Evolutionary conservation across 2,888 invertebrate species (phyloP).

Genomic region (Pammene aurita): DNA sequence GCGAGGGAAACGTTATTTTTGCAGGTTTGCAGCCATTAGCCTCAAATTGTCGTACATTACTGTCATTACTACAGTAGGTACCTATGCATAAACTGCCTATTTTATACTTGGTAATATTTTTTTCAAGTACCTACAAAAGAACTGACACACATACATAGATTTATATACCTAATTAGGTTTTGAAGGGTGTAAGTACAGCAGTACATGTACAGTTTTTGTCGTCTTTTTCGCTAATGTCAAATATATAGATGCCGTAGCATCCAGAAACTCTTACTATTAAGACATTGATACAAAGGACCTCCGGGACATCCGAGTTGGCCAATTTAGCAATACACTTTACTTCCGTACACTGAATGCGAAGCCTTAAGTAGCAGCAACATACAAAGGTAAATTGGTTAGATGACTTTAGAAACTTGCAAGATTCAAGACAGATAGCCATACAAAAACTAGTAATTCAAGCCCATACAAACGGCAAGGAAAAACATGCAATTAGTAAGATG

Average conservation of each 20-base stretch:
- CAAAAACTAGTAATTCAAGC: no score
- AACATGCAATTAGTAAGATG: no score
- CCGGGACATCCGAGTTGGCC: background rate
- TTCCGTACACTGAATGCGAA: background rate
- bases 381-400: background rate
- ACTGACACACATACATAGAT: no score
- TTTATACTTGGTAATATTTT: background rate
- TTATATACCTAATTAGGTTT: no score
- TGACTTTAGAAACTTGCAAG: no score
- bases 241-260: background rate
- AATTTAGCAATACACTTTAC: background rate
- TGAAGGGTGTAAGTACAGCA: no score
- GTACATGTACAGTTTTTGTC: no score
- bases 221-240: background rate
- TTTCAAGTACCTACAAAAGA: background rate
- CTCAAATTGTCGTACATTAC: conserved; percentile 5
- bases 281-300: background rate
- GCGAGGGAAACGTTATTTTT: conserved; percentile 20
- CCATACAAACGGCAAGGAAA: no score
- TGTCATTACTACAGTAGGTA: conserved; percentile 11
- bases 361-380: background rate
- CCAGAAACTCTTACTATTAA: background rate
- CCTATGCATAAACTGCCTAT: background rate
- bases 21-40: conserved; percentile 27
- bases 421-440: no score